Evolutionary conservation across 2,113 vertebrate species (phyloP).

Genomic region (Pardalotus punctatus): DNA sequence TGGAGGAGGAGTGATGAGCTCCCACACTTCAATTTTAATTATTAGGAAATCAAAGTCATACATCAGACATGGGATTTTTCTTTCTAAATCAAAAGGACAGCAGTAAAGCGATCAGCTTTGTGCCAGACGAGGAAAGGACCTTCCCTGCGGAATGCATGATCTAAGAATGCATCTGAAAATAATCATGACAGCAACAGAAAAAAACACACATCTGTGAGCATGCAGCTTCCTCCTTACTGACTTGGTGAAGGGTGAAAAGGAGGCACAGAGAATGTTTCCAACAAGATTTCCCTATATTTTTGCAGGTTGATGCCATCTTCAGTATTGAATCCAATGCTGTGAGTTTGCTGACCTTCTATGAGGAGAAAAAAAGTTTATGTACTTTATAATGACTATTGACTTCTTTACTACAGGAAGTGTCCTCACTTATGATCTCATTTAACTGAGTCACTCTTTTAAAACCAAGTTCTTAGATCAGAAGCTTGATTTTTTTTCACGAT

Average conservation of each 20-base stretch:
- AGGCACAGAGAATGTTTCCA: background rate
- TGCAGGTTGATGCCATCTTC: background rate
- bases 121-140: background rate
- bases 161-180: constrained; percentile 35
- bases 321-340: background rate
- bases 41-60: constrained; percentile 41
- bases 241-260: background rate
- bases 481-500: background rate
- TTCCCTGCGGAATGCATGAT: constrained; percentile 3
- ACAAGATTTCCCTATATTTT: background rate
- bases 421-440: background rate
- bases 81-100: constrained; percentile 37
- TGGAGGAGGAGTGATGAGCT: background rate
- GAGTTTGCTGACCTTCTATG: background rate
- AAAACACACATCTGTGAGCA: background rate
- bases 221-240: background rate
- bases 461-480: background rate
- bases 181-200: background rate
- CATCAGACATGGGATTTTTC: constrained; percentile 31
- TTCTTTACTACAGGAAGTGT: background rate
- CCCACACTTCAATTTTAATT: constrained; percentile 34
- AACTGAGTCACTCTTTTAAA: background rate
- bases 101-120: background rate
- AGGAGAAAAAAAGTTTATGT: background rate
- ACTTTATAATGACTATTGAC: background rate